Percentiles rank a stretch among this genome's conserved stretches.
Evolutionary conservation across 2,888 invertebrate genomes (phyloP).

Genomic region (Dione juno): DNA sequence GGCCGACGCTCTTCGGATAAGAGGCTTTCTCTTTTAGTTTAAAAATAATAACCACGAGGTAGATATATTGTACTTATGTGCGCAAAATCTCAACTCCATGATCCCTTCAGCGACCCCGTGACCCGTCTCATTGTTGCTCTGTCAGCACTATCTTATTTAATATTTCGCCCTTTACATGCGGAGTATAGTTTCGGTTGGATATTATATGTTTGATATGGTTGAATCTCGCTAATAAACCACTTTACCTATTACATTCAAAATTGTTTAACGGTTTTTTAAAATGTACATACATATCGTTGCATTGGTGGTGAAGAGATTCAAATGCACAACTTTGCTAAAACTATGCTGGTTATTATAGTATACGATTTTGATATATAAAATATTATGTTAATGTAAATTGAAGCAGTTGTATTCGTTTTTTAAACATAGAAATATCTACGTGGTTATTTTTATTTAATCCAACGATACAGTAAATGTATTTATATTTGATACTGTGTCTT

Average conservation of each 20-base stretch:
- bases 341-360: too few relatives aligned
- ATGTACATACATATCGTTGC: too few relatives aligned
- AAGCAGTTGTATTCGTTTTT: too few relatives aligned
- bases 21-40: constrained; percentile 61
- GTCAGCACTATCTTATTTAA: constrained; percentile 43
- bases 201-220: neutral
- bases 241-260: neutral
- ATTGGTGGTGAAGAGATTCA: too few relatives aligned
- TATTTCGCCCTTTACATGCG: constrained; percentile 25
- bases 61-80: constrained; percentile 50
- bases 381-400: too few relatives aligned
- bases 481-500: neutral
- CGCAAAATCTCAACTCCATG: constrained; percentile 48
- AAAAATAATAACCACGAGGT: constrained; percentile 62
- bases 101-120: constrained; percentile 49
- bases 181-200: constrained; percentile 11
- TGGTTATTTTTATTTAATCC: too few relatives aligned
- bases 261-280: too few relatives aligned
- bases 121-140: constrained; percentile 52
- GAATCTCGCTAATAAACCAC: neutral
- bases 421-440: too few relatives aligned
- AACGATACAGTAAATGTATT: neutral
- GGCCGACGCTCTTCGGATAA: constrained; percentile 48
- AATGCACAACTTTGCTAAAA: too few relatives aligned
- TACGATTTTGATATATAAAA: too few relatives aligned